These are phyloP conservation scores for Blera fallax DNA, from an alignment of 2,888 invertebrate genomes.

Conservation along the genomic window DNA sequence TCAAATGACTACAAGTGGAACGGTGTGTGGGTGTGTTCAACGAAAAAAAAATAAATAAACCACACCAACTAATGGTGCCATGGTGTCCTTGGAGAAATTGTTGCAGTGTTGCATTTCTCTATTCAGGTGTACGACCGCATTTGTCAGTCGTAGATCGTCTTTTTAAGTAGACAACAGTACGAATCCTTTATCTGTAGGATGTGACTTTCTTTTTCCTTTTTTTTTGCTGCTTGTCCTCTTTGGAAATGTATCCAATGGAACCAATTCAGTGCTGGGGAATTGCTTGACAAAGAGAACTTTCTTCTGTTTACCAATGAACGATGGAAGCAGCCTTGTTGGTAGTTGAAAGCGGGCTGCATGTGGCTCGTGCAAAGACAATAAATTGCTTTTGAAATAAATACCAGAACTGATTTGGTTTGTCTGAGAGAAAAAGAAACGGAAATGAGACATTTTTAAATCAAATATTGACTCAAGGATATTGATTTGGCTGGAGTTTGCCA, in stretches of 20 bases:
- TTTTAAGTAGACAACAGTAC: constrained; percentile 34
- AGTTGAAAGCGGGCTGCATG: not conserved
- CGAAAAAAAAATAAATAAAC: not conserved
- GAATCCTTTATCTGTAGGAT: constrained; percentile 39
- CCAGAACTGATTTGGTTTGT: not conserved
- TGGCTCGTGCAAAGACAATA: constrained; percentile 46
- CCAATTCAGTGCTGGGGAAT: constrained; percentile 24
- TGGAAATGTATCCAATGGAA: constrained; percentile 19
- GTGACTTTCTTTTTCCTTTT: not conserved
- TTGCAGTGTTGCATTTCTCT: constrained; percentile 13
- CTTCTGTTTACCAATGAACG: constrained; percentile 5
- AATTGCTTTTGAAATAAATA: constrained; percentile 64
- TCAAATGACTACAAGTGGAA: not conserved
- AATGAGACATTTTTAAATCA: constrained; percentile 41
- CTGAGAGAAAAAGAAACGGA: not conserved
- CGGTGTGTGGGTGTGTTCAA: not conserved
- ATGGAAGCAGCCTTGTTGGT: not conserved
- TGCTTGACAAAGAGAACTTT: constrained; percentile 35
- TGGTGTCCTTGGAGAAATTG: constrained; percentile 11
- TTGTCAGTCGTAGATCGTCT: constrained; percentile 43
- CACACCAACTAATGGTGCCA: not conserved
- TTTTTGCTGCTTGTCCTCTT: not conserved
- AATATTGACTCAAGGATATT: constrained; percentile 60
- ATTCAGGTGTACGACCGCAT: constrained; percentile 47
- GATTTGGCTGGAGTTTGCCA: constrained; percentile 31